These are phyloP conservation scores for Fistularia commersonii DNA, from an alignment of 2,797 vertebrate species.

Conservation along the genomic window DNA sequence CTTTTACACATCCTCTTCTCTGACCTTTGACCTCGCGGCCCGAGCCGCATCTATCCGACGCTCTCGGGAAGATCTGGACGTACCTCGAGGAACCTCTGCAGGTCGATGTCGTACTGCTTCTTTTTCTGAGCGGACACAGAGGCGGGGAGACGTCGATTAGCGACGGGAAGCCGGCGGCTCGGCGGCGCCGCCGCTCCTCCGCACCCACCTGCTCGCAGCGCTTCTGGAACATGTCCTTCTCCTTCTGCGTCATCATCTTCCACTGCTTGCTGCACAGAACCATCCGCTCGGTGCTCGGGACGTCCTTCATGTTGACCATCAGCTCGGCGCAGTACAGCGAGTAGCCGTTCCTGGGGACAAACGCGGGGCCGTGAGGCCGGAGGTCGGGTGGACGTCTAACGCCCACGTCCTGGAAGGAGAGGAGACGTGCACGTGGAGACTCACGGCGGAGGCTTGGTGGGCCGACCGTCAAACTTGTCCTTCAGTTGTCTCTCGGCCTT, in stretches of 20 bases:
- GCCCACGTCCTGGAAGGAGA: background rate
- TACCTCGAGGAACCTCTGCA: conserved; percentile 80
- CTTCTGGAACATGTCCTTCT: conserved; percentile 83
- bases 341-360: conserved; percentile 72
- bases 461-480: conserved; percentile 81
- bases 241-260: conserved; percentile 82
- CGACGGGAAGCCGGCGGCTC: background rate
- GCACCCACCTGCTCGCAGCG: conserved; percentile 77
- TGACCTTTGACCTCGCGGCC: background rate
- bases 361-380: background rate
- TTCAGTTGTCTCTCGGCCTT: conserved; percentile 81
- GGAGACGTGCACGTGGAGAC: conserved; percentile 21
- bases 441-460: conserved; percentile 80
- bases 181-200: background rate
- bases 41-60: no score
- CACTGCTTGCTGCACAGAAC: conserved; percentile 81
- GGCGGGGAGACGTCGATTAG: background rate
- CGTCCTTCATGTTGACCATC: conserved; percentile 84
- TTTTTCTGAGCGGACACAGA: conserved; percentile 66
- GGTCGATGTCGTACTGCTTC: conserved; percentile 80
- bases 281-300: conserved; percentile 81
- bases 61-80: background rate
- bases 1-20: no score
- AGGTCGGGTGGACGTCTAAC: no score
- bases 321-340: conserved; percentile 81